phyloP scores from a whole-genome alignment of 2,888 invertebrate genomes.

The Diarsia brunnea region DNA sequence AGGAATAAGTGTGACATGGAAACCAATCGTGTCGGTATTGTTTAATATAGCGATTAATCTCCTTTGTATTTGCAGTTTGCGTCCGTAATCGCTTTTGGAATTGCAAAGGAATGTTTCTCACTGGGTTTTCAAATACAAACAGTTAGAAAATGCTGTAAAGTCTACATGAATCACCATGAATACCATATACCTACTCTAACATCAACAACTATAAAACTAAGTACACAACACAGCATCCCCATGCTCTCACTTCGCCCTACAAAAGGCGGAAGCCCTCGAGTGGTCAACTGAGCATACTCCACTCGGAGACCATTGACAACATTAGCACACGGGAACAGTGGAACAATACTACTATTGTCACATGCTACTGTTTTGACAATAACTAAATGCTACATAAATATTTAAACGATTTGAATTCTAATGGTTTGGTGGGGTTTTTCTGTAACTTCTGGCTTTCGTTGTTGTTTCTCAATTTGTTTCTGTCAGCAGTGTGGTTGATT shows the following conservation, averaged over 20 bases:
- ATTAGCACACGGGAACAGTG: slow-evolving; percentile 67
- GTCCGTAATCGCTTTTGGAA: neutral
- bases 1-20: neutral
- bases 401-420: slow-evolving; percentile 85
- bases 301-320: slow-evolving; percentile 40
- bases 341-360: slow-evolving; percentile 82
- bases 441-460: slow-evolving; percentile 64
- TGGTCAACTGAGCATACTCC: slow-evolving; percentile 81
- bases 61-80: neutral
- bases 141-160: too few relatives aligned
- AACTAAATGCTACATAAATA: slow-evolving; percentile 87
- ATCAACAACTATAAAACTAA: slow-evolving; percentile 20
- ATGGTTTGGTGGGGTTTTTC: slow-evolving; percentile 44
- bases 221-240: slow-evolving; percentile 23
- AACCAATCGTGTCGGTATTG: neutral
- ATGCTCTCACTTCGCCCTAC: slow-evolving; percentile 54
- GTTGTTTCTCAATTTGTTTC: slow-evolving; percentile 30
- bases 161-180: neutral
- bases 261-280: slow-evolving; percentile 81
- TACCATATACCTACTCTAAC: neutral
- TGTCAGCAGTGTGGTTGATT: slow-evolving; percentile 14
- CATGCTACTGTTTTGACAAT: slow-evolving; percentile 87
- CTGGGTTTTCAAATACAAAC: too few relatives aligned
- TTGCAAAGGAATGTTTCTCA: neutral
- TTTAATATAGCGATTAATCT: neutral